Evolutionary conservation across 2,797 vertebrate species (phyloP), one percentile per base, ranked within the genome.

Genomic region (Perdix hodgsoniae): DNA sequence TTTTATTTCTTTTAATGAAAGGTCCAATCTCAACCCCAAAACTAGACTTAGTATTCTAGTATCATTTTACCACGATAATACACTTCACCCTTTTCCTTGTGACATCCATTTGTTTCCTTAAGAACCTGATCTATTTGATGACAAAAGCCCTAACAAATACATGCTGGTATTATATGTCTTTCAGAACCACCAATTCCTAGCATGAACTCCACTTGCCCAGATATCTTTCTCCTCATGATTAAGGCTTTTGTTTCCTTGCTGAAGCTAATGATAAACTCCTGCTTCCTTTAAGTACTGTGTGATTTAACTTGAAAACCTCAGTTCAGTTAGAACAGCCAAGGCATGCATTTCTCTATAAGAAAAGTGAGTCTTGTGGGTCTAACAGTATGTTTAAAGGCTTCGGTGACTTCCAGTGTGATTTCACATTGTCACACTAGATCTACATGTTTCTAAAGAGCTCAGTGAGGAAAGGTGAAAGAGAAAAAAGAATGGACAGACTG

Each of bases 281-380:
- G 7, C 39, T 81, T 90, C 54, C 54, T 86, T 31, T 61, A 83
- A 90, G 23, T 14, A 54, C 40, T 73, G 26, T 81, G 49, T 39
- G 66, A 86, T 83, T 88, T 63, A 83, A 72, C 11, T 40, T 63
- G 72, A 91, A 88, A 94, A n/a, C 31, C 70, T 78, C 83, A 72
- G 37, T n/a, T 91, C 54, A 50, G 37, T 75, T 56, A 63, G 23
- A 75, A 72, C 21, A 78, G 23, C 73, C 63, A 90, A 72, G 26
- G 8, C 4, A 0, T 64, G 39, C 47, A 67, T 67, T 89, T 73
- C 19, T 73, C 47, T 49, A 27, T 31, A 74, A 74, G 35, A n/a
- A 31, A 14, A 14, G n/a, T 37, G 69, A 60, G 14, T 54, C 83
- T 49, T 71, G 31, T 77, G 40, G 14, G 8, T 64, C 44, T 80